Evolutionary conservation across 2,113 vertebrate genomes (phyloP).

Genomic region (Thamnaconus septentrionalis): DNA sequence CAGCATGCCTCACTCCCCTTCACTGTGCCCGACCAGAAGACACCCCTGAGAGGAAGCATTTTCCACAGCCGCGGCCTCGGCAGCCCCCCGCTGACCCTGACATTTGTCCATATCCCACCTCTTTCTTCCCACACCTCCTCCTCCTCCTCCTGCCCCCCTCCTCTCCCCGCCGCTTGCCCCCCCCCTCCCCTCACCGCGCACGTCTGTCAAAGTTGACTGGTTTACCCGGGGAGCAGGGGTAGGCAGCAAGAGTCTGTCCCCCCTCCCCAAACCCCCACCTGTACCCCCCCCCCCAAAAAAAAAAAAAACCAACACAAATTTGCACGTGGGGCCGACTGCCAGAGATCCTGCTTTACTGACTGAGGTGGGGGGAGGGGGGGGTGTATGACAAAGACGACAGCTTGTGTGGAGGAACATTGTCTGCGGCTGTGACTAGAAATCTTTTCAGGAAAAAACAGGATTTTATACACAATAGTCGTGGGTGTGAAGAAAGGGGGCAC

Average conservation of each 20-base stretch:
- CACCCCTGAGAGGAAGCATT: constrained; percentile 69
- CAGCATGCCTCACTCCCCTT: constrained; percentile 76
- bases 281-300: constrained; percentile 50
- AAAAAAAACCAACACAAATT: constrained; percentile 40
- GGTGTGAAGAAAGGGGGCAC: constrained; percentile 79
- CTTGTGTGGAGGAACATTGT: constrained; percentile 82
- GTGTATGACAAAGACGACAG: constrained; percentile 75
- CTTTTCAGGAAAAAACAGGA: constrained; percentile 79
- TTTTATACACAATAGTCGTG: constrained; percentile 80
- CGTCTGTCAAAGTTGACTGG: constrained; percentile 70
- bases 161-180: background rate
- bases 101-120: constrained; percentile 68
- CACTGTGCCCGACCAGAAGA: constrained; percentile 55
- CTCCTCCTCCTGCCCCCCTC: background rate
- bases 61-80: constrained; percentile 52
- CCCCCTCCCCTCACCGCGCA: constrained; percentile 7
- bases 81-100: constrained; percentile 63
- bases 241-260: constrained; percentile 46
- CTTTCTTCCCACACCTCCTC: constrained; percentile 15
- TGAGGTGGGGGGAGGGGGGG: constrained; percentile 45
- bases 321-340: constrained; percentile 59
- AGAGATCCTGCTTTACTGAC: constrained; percentile 74
- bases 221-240: constrained; percentile 68
- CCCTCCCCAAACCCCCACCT: constrained; percentile 50
- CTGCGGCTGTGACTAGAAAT: constrained; percentile 76